Evolutionary conservation across 37 sponge, comb jelly and placozoan species (phyloP).

Genomic region (Dysidea cf. avara): DNA sequence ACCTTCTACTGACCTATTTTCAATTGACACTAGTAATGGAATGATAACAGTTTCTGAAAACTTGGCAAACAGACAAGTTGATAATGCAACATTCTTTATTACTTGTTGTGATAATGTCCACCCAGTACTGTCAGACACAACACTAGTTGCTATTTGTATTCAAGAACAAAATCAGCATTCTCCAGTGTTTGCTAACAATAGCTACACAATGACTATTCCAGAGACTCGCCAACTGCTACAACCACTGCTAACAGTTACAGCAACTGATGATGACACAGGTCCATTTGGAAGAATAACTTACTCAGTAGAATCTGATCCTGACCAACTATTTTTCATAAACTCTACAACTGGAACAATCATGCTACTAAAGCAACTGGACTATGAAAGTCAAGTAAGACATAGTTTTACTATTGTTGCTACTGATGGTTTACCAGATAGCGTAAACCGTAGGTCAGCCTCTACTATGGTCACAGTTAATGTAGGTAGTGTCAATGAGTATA

Average conservation of each 20-base stretch:
- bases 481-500: slow-evolving; percentile 48
- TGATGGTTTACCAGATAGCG: slow-evolving; percentile 58
- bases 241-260: slow-evolving; percentile 23
- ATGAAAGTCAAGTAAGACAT: slow-evolving; percentile 17
- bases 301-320: not conserved
- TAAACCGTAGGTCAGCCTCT: slow-evolving; percentile 27
- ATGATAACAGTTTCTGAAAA: slow-evolving; percentile 22
- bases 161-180: not conserved
- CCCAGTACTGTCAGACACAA: slow-evolving; percentile 1
- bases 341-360: slow-evolving; percentile 3
- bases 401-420: slow-evolving; percentile 38
- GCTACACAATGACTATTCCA: not conserved
- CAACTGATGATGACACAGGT: slow-evolving; percentile 50
- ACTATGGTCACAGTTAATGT: slow-evolving; percentile 50
- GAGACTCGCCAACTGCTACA: slow-evolving; percentile 12
- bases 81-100: slow-evolving; percentile 27
- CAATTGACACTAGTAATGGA: slow-evolving; percentile 31
- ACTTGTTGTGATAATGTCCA: slow-evolving; percentile 36
- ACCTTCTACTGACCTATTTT: slow-evolving; percentile 19
- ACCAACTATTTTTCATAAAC: not conserved
- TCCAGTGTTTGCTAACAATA: not conserved
- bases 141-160: slow-evolving; percentile 3
- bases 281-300: slow-evolving; percentile 38
- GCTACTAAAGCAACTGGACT: slow-evolving; percentile 6
- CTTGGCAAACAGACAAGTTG: slow-evolving; percentile 14